Evolutionary conservation across 1,140 invertebrate species (phyloP).

Genomic region (Leucophenga varia): DNA sequence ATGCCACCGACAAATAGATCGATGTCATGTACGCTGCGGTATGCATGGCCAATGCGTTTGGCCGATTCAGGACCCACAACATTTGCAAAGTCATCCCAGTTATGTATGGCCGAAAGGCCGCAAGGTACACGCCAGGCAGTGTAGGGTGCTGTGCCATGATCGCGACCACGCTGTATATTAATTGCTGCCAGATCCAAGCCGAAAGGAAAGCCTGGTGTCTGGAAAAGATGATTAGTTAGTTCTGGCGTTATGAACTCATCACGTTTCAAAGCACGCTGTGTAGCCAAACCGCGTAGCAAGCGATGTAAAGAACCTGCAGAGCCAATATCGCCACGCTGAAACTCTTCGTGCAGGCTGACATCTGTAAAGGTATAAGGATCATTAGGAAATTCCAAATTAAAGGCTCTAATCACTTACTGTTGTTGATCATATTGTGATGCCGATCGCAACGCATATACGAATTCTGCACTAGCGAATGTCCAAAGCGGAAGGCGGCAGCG

Average conservation of each 20-base stretch:
- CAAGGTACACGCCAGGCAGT: slow-evolving; percentile 80
- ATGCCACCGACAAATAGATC: slow-evolving; percentile 91
- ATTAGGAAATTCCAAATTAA: too few relatives aligned
- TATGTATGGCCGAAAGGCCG: slow-evolving; percentile 68
- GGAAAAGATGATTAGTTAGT: slow-evolving; percentile 85
- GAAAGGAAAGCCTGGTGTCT: slow-evolving; percentile 68
- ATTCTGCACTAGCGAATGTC: slow-evolving; percentile 88
- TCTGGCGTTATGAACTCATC: slow-evolving; percentile 82
- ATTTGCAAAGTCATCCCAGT: slow-evolving; percentile 74
- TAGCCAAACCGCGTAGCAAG: slow-evolving; percentile 73
- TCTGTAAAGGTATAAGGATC: slow-evolving; percentile 58
- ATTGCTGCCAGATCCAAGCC: slow-evolving; percentile 88
- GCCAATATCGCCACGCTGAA: slow-evolving; percentile 64
- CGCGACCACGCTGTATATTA: slow-evolving; percentile 85
- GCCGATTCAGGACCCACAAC: slow-evolving; percentile 69
- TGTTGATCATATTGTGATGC: slow-evolving; percentile 65
- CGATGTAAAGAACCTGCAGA: slow-evolving; percentile 76
- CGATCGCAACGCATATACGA: slow-evolving; percentile 68
- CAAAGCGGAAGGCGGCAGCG: slow-evolving; percentile 92
- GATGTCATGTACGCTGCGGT: slow-evolving; percentile 78
- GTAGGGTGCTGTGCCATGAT: slow-evolving; percentile 86
- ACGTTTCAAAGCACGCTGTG: slow-evolving; percentile 75
- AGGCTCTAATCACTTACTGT: too few relatives aligned
- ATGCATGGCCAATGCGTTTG: slow-evolving; percentile 66
- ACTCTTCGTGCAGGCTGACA: slow-evolving; percentile 75